Percentiles rank a stretch among this genome's conserved stretches.
Conservation (phyloP, 1,140 invertebrate genomes). For the Musca vetustissima region DNA sequence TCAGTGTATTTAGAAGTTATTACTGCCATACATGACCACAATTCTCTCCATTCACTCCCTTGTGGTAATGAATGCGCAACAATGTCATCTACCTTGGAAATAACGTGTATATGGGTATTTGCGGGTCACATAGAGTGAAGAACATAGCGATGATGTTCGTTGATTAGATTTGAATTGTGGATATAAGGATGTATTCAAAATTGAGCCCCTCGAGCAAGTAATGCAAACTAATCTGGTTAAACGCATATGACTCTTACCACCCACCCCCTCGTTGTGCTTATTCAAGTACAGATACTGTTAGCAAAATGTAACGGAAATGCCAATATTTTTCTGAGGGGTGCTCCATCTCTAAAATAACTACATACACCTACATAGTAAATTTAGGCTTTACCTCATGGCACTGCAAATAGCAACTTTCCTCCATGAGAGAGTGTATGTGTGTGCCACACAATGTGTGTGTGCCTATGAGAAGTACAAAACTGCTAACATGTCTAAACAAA, state of each 20-base stretch:
- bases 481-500: constrained; percentile 24
- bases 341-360: too few relatives aligned
- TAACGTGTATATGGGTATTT: too few relatives aligned
- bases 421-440: too few relatives aligned
- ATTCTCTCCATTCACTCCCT: too few relatives aligned
- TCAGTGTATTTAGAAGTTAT: too few relatives aligned
- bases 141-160: constrained; percentile 5
- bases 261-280: not conserved
- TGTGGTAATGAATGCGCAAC: not conserved
- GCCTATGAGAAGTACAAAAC: not conserved
- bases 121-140: not conserved
- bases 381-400: too few relatives aligned
- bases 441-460: not conserved
- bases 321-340: too few relatives aligned
- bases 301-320: not conserved
- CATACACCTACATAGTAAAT: too few relatives aligned
- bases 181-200: constrained; percentile 16
- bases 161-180: constrained; percentile 18
- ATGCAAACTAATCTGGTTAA: constrained; percentile 23
- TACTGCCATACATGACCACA: too few relatives aligned
- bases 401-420: too few relatives aligned
- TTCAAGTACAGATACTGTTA: not conserved
- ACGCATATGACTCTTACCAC: not conserved
- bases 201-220: constrained; percentile 6
- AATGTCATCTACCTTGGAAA: constrained; percentile 2